Evolutionary conservation across 2,797 vertebrate genomes (phyloP).

Genomic region (Xiphophorus birchmanni): DNA sequence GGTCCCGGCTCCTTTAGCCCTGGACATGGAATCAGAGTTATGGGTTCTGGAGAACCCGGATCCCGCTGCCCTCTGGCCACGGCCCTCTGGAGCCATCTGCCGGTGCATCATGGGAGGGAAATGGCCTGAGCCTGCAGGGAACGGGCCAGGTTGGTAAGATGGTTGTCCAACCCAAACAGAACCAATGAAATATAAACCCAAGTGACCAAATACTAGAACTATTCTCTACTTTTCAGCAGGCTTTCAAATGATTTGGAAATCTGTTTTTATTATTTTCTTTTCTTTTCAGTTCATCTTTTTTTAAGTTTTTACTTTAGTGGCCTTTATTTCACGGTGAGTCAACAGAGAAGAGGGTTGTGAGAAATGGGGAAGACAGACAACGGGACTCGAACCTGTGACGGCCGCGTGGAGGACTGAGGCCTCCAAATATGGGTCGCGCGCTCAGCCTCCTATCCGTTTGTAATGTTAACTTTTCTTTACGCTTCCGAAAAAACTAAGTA

Average conservation of each 20-base stretch:
- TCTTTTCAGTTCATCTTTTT: not conserved
- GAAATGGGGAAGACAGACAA: too few relatives aligned
- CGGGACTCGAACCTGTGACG: not conserved
- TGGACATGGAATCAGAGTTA: constrained; percentile 85
- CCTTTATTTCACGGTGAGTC: too few relatives aligned
- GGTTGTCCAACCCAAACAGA: not conserved
- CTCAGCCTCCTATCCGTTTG: too few relatives aligned
- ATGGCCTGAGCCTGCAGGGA: constrained; percentile 75
- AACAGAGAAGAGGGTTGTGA: too few relatives aligned
- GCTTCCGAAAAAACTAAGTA: not conserved
- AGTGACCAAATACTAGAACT: not conserved
- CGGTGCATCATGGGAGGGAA: constrained; percentile 86
- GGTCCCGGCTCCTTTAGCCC: constrained; percentile 81
- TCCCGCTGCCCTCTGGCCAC: constrained; percentile 48
- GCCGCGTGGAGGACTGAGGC: too few relatives aligned
- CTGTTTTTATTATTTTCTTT: not conserved
- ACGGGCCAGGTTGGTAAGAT: not conserved
- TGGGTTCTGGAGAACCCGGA: constrained; percentile 82
- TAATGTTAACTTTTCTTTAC: not conserved
- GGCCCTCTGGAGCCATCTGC: constrained; percentile 72
- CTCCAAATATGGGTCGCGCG: too few relatives aligned
- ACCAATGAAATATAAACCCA: too few relatives aligned
- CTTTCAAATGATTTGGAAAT: not conserved
- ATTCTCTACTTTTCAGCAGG: not conserved
- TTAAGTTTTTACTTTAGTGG: not conserved